Evolutionary conservation across 2,797 vertebrate genomes (phyloP).

Genomic region (Micrastur ruficollis): DNA sequence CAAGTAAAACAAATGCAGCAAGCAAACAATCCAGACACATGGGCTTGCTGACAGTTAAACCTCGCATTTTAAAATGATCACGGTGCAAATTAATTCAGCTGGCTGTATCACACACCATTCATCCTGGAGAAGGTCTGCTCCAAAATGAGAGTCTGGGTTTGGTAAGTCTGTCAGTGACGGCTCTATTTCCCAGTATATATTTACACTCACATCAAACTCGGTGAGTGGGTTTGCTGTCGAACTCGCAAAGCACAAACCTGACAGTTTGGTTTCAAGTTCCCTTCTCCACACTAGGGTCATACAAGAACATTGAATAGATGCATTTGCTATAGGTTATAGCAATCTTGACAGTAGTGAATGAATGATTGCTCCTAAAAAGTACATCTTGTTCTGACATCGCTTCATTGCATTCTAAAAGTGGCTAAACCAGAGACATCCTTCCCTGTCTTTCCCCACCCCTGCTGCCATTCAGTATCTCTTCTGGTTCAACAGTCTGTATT

Average conservation of each 20-base stretch:
- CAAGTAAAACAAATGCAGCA: neutral
- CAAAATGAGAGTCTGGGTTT: slow-evolving; percentile 35
- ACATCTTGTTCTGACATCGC: slow-evolving; percentile 45
- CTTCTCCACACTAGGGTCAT: slow-evolving; percentile 9
- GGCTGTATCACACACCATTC: slow-evolving; percentile 4
- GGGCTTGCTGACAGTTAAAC: neutral
- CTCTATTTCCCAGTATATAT: slow-evolving; percentile 48
- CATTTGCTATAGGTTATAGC: slow-evolving; percentile 37
- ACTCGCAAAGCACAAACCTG: neutral
- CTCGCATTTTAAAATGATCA: neutral
- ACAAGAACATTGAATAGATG: slow-evolving; percentile 28
- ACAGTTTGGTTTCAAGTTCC: slow-evolving; percentile 56
- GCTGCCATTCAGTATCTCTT: slow-evolving; percentile 24
- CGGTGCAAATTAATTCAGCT: slow-evolving; percentile 2
- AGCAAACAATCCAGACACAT: neutral
- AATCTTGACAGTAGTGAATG: slow-evolving; percentile 41
- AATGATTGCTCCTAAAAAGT: slow-evolving; percentile 56
- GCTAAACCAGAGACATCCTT: slow-evolving; percentile 17
- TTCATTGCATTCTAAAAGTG: slow-evolving; percentile 19
- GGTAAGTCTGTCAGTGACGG: slow-evolving; percentile 47
- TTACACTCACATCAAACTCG: slow-evolving; percentile 38
- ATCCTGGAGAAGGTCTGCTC: slow-evolving; percentile 32
- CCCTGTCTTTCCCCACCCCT: neutral
- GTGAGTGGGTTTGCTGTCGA: slow-evolving; percentile 62
- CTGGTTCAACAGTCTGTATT: neutral